These are phyloP conservation scores for Hyperoplus immaculatus DNA, from an alignment of 2,797 vertebrate genomes.

Conservation along the genomic window DNA sequence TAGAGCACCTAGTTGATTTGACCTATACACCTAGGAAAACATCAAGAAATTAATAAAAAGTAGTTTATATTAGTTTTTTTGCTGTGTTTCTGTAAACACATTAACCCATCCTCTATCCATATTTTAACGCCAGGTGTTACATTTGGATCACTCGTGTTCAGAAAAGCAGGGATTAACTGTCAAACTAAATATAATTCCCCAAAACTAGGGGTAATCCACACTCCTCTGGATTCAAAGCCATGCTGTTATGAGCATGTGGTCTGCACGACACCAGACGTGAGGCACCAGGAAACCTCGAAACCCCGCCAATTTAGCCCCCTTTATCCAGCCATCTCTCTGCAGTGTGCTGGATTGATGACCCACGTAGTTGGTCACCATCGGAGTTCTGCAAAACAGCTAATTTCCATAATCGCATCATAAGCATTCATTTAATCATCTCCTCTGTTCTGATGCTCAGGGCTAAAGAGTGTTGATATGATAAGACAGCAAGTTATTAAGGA, in stretches of 20 bases:
- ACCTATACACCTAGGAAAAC: constrained; percentile 10
- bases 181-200: constrained; percentile 78
- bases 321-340: constrained; percentile 79
- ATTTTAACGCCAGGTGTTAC: constrained; percentile 78
- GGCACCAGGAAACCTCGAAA: constrained; percentile 77
- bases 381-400: constrained; percentile 94
- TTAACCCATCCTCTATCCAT: constrained; percentile 69
- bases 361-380: constrained; percentile 92
- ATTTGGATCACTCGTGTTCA: constrained; percentile 81
- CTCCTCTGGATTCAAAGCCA: constrained; percentile 76
- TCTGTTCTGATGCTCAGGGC: constrained; percentile 95
- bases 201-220: constrained; percentile 75
- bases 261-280: constrained; percentile 63
- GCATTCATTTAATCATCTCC: constrained; percentile 99
- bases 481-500: constrained; percentile 91
- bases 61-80: constrained; percentile 12
- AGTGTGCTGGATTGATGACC: constrained; percentile 89
- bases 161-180: constrained; percentile 78
- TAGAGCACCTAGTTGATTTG: constrained; percentile 11
- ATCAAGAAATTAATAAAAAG: constrained; percentile 8
- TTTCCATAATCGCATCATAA: constrained; percentile 99
- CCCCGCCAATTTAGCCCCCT: constrained; percentile 77
- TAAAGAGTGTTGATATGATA: constrained; percentile 99
- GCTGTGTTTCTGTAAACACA: constrained; percentile 53
- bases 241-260: constrained; percentile 78